Evolutionary conservation across 2,888 invertebrate genomes (phyloP), one percentile per base, ranked within the genome.

Genomic region (Carcina quercana): DNA sequence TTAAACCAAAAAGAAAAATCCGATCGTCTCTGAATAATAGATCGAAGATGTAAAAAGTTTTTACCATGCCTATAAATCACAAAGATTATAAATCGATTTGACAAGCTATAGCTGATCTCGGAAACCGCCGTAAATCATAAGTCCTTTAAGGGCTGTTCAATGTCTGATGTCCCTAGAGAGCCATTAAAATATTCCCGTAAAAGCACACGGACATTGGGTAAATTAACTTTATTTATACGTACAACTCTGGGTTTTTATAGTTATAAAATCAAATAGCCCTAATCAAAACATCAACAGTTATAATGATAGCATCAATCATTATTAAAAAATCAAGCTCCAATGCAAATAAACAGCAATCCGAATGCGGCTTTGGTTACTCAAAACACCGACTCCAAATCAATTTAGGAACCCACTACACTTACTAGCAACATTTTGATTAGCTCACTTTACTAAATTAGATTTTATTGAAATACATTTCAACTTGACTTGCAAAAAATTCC

Each of bases 71-170:
- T 50, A 76, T 79, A 80, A 76, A 79, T 80, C 76, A 73, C 46
- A 35, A 47, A 65, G 64, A 72, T 73, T 73, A 69, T 73, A 78
- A 74, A 76, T 78, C 68, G 70, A 52, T 65, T 78, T 72, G 67
- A 70, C 63, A 69, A 57, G 66, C 59, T 59, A 59, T 65, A 71
- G 63, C 60, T 68, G 63, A 73, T 74, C 56, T 52, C 57, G 57
- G 61, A 53, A 64, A 61, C 42, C 45, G 49, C 55, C 52, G 59
- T 78, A 79, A 80, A 76, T 79, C 76, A 74, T 63, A 62, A 55
- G 41, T 47, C 57, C 59, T 72, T 66, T 63, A 53, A 62, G 70
- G 66, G 66, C 63, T 61, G 59, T 28, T 24, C 15, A 24, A 24
- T 55, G 59, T 45, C 32, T 41, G 25, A 26, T 40, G 47, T 63